These are phyloP conservation scores for Cephonodes hylas DNA, from an alignment of 2,888 invertebrate species.

Conservation along the genomic window DNA sequence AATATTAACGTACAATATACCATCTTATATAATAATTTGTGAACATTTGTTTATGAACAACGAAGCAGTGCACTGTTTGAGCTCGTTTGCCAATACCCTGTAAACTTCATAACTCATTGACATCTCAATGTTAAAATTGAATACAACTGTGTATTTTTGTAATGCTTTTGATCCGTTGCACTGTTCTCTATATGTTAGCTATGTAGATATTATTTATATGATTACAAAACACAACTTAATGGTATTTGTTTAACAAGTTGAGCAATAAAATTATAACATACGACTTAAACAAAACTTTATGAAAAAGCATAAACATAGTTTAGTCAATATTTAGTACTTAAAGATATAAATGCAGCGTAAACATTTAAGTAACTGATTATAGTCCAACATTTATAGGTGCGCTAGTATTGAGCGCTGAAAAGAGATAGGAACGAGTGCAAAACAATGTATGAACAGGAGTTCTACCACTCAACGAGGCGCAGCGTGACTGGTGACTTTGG, in stretches of 20 bases:
- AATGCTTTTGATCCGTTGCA: background rate
- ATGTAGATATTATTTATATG: background rate
- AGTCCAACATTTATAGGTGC: slow-evolving; percentile 2
- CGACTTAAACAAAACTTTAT: slow-evolving; percentile 6
- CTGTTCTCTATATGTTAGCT: background rate
- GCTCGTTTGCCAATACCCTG: slow-evolving; percentile 59
- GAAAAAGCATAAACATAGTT: background rate
- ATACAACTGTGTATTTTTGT: background rate
- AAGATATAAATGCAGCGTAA: slow-evolving; percentile 4
- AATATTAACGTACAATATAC: slow-evolving; percentile 31
- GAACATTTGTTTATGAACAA: slow-evolving; percentile 38
- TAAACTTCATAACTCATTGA: slow-evolving; percentile 25
- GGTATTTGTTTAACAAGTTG: background rate
- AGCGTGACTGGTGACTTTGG: slow-evolving; percentile 88
- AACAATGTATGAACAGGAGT: background rate
- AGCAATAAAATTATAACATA: slow-evolving; percentile 6
- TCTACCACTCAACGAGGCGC: slow-evolving; percentile 82
- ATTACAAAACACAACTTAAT: slow-evolving; percentile 1
- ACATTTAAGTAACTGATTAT: slow-evolving; percentile 3
- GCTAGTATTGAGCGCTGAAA: slow-evolving; percentile 8
- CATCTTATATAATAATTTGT: slow-evolving; percentile 41
- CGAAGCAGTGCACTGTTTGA: slow-evolving; percentile 49
- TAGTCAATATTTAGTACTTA: background rate
- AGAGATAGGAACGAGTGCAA: background rate
- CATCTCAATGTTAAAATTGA: background rate